phyloP scores from a whole-genome alignment of 2,113 vertebrate species.

The Neogale vison region DNA sequence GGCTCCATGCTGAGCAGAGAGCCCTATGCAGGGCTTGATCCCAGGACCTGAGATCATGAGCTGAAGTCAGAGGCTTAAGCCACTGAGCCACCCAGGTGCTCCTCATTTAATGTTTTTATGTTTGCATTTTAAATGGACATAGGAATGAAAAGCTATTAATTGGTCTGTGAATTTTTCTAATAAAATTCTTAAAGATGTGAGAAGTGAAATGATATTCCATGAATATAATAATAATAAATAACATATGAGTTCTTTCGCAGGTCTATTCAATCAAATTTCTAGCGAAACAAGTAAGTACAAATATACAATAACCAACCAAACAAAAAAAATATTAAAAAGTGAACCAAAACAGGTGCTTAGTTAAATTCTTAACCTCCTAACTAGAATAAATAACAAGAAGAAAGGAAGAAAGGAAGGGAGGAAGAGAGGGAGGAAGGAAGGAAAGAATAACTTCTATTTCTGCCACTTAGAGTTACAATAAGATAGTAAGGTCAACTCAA shows the following conservation, averaged over 20 bases:
- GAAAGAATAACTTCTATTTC: not conserved
- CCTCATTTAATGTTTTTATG: not conserved
- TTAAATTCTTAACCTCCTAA: not conserved
- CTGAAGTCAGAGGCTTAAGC: no score
- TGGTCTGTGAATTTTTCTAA: not conserved
- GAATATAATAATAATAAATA: not conserved
- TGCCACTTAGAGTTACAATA: not conserved
- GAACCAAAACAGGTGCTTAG: not conserved
- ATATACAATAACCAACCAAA: not conserved
- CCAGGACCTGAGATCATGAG: no score
- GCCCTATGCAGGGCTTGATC: no score
- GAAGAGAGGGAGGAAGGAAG: not conserved
- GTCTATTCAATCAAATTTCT: not conserved
- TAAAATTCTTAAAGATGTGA: not conserved
- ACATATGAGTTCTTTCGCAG: not conserved
- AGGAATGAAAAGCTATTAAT: not conserved
- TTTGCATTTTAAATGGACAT: not conserved
- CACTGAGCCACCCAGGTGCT: no score
- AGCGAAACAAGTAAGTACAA: not conserved
- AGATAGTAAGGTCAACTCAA: slow-evolving; percentile 30
- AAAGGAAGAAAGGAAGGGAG: not conserved
- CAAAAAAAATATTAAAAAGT: not conserved
- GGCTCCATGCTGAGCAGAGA: no score
- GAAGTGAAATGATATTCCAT: not conserved
- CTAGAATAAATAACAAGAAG: not conserved